phyloP scores from a whole-genome alignment of 2,797 vertebrate genomes.

The Poeciliopsis infans region DNA sequence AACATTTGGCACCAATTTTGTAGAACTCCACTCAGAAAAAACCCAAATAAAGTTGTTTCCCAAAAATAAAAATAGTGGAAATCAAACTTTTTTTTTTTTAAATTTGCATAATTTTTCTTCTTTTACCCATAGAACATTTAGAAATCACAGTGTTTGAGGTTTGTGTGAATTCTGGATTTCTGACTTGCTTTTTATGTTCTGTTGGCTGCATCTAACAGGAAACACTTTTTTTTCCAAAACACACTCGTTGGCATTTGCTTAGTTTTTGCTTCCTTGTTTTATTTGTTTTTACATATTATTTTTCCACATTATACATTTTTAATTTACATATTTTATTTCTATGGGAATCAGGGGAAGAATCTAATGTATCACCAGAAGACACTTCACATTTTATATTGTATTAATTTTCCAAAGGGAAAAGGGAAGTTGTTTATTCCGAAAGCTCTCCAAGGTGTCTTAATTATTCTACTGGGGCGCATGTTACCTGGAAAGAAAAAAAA shows the following conservation, averaged over 20 bases:
- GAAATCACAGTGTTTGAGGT: background rate
- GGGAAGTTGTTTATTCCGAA: background rate
- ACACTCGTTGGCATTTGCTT: background rate
- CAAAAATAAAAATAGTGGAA: background rate
- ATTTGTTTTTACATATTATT: background rate
- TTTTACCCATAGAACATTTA: background rate
- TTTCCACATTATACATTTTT: background rate
- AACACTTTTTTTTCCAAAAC: background rate
- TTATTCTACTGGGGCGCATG: background rate
- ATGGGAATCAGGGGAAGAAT: background rate
- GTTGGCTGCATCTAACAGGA: background rate
- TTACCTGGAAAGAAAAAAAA: background rate
- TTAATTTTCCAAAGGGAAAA: background rate
- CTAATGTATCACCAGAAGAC: background rate
- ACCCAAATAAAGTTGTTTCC: background rate
- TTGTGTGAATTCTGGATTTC: too few relatives aligned
- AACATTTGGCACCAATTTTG: too few relatives aligned
- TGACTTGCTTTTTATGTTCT: background rate
- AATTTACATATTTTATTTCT: background rate
- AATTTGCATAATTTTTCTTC: background rate
- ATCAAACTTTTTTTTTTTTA: background rate
- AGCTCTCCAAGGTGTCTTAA: slow-evolving; percentile 1
- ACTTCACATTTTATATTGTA: background rate
- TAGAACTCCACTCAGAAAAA: too few relatives aligned
- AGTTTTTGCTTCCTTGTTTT: background rate